Conservation (phyloP, 2,113 vertebrate genomes). For the Datnioides undecimradiatus region DNA sequence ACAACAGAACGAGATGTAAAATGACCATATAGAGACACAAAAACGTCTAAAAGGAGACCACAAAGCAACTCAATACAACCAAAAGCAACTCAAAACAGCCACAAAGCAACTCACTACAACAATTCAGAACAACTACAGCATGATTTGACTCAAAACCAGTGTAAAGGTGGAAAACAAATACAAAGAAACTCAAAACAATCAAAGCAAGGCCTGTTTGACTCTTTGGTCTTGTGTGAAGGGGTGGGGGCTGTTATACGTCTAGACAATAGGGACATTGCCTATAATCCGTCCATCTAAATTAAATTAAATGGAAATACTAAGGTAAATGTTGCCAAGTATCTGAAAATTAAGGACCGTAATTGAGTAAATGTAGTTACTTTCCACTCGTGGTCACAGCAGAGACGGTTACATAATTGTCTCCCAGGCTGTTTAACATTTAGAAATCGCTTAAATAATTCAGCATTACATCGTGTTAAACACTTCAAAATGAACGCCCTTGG, state of each 20-base stretch:
- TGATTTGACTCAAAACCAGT: too few relatives aligned
- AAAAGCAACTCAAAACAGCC: background rate
- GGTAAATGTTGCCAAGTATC: background rate
- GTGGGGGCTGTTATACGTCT: too few relatives aligned
- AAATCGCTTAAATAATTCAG: background rate
- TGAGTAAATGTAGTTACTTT: slow-evolving; percentile 5
- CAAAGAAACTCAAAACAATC: background rate
- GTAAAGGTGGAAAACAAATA: background rate
- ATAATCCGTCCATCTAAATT: background rate
- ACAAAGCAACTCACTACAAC: background rate
- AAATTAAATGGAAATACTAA: background rate
- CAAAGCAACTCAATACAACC: background rate
- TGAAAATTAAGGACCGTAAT: background rate
- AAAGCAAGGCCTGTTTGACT: too few relatives aligned
- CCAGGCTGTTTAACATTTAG: background rate
- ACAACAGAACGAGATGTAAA: background rate
- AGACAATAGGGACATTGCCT: too few relatives aligned
- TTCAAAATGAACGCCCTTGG: fast-evolving
- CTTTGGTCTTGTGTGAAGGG: too few relatives aligned
- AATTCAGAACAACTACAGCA: too few relatives aligned
- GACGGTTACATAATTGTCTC: slow-evolving; percentile 25
- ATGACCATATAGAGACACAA: background rate
- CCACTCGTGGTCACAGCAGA: background rate
- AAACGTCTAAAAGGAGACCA: background rate
- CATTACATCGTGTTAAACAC: background rate